Conservation (phyloP, 2,888 invertebrate species). For the Nymphalis urticae region DNA sequence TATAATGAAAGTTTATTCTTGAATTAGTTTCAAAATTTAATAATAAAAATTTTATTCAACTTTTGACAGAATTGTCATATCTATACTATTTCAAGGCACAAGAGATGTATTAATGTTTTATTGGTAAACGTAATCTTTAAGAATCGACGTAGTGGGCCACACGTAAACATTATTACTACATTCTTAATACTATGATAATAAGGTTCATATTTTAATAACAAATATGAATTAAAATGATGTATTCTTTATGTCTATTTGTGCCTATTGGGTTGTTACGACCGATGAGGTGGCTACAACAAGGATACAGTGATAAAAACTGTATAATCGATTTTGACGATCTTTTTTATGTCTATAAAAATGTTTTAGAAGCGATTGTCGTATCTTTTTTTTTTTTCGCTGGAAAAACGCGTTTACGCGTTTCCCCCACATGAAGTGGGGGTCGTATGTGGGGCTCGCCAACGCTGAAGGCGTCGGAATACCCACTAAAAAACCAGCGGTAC, state of each 20-base stretch:
- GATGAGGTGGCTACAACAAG: constrained; percentile 38
- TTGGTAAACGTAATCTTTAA: constrained; percentile 56
- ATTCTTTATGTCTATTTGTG: constrained; percentile 14
- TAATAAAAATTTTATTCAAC: constrained; percentile 24
- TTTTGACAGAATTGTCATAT: constrained; percentile 33
- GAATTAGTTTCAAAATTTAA: no score
- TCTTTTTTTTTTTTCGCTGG: no score
- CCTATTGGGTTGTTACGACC: constrained; percentile 31
- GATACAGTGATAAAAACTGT: constrained; percentile 29
- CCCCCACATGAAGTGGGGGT: no score
- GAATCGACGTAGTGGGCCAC: constrained; percentile 46
- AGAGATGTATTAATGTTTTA: constrained; percentile 58
- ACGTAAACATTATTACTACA: constrained; percentile 30
- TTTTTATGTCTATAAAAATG: constrained; percentile 5
- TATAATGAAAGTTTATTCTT: no score
- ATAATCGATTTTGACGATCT: constrained; percentile 24
- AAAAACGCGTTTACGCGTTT: no score
- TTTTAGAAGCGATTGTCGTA: neutral
- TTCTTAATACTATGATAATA: constrained; percentile 22
- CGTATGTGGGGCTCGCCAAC: no score
- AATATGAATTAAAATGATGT: constrained; percentile 9
- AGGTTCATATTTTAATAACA: constrained; percentile 16
- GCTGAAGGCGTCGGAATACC: no score
- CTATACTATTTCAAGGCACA: constrained; percentile 46
- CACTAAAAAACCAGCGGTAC: no score